Evolutionary conservation across 1,140 invertebrate species (phyloP), one percentile per base, ranked within the genome.

Genomic region (Brevipalpus yothersi): DNA sequence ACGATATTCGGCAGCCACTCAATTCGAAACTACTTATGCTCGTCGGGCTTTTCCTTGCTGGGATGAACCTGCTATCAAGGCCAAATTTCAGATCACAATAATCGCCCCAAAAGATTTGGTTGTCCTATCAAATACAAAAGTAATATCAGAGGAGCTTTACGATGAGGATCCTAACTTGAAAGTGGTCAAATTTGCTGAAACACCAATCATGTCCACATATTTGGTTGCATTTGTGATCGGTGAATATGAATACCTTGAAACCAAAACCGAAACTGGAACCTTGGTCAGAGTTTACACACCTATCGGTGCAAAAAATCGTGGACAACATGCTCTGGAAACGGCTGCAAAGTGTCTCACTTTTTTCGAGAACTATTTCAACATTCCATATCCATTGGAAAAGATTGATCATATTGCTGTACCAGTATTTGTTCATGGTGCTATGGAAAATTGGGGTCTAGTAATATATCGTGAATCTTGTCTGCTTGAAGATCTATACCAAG

Each of bases 141-240:
- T 61, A 47, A 41, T 51, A 41, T 71, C 73, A 2, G 62, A 67
- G 12, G 71, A 53, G 2, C 49, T 2, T 12, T 15, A 51, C 49
- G 4, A 15, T 2, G 40, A 40, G 9, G 68, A 79, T 63, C 67
- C 73, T 1, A 66, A 77, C n/a, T 77, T 69, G 58, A 72, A 78
- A 64, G 72, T 77, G 4, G 72, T 92, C 15, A 76, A 77, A 54
- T 96, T 92, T 70, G 80, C 83, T 64, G 81, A 76, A 58, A 87
- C 88, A 2, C 91, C 91, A 0, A 80, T 91, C 59, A 97, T 97
- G 92, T 92, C 89, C 1, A 94, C 91, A 0, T 96, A 96, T 69
- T 73, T 96, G 55, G 80, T 96, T 45, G 91, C 91, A 0, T 80
- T 86, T 53, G 82, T 92, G 1, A 81, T 96, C 9, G 91, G 91